Evolutionary conservation across 2,797 vertebrate genomes (phyloP).

Genomic region (Anabacerthia variegaticeps): DNA sequence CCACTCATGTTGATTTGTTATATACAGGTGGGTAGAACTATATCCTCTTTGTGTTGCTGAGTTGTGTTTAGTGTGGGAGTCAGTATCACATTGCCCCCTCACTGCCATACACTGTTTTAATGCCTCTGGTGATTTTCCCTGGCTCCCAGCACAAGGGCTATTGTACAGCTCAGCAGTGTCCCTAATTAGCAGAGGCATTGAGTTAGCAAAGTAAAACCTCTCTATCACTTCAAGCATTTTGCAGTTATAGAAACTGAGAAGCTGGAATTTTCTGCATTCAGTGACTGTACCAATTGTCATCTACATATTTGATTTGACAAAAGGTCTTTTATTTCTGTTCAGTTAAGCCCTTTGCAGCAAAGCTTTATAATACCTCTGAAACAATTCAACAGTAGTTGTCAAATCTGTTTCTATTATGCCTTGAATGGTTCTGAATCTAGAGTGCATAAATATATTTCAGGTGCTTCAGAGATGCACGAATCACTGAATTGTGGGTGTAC

Average conservation of each 20-base stretch:
- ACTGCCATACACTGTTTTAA: rapidly evolving
- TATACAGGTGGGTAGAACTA: background rate
- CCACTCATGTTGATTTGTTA: background rate
- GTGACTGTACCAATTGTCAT: background rate
- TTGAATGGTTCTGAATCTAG: slow-evolving; percentile 36
- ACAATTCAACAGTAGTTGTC: slow-evolving; percentile 45
- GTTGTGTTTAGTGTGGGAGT: background rate
- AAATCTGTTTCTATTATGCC: slow-evolving; percentile 46
- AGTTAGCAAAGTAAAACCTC: slow-evolving; percentile 2
- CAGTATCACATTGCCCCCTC: background rate
- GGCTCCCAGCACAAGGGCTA: background rate
- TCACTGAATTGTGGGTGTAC: slow-evolving; percentile 8
- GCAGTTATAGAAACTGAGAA: background rate
- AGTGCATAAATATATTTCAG: slow-evolving; percentile 43
- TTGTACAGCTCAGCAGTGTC: background rate
- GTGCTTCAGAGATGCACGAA: slow-evolving; percentile 32
- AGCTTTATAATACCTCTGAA: slow-evolving; percentile 20
- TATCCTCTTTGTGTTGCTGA: background rate
- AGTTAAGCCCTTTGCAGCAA: background rate
- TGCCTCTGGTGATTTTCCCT: background rate
- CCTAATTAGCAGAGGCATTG: slow-evolving; percentile 8
- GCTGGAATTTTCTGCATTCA: background rate
- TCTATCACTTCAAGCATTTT: background rate
- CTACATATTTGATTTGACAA: slow-evolving; percentile 19
- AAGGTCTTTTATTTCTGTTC: slow-evolving; percentile 35